Conservation (phyloP, 2,797 vertebrate species). For the Myotis pilosus region DNA sequence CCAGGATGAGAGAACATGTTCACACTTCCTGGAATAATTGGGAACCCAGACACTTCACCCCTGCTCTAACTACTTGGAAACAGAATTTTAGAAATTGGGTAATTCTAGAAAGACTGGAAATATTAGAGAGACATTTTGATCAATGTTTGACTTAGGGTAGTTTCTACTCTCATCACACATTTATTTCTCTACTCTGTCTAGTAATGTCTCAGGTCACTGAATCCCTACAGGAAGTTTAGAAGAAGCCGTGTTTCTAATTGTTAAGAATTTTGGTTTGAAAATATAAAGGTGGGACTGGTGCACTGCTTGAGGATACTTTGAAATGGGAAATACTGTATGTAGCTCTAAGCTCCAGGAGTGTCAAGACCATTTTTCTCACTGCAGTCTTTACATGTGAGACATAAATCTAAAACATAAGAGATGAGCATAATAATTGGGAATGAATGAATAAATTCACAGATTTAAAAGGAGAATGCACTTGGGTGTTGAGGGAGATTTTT, state of each 20-base stretch:
- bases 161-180: not conserved
- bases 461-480: not conserved
- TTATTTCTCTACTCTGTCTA: not conserved
- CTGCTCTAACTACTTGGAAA: not conserved
- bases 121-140: not conserved
- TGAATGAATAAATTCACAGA: not conserved
- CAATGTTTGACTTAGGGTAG: not conserved
- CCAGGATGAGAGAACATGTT: not conserved
- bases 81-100: not conserved
- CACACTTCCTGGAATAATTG: rapidly evolving
- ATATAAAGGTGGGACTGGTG: not conserved
- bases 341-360: not conserved
- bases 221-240: not conserved
- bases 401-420: not conserved
- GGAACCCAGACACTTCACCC: not conserved
- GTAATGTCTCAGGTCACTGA: not conserved
- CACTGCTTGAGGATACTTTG: not conserved
- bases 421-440: not conserved
- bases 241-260: not conserved
- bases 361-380: not conserved
- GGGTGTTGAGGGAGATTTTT: not conserved
- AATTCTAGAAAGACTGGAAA: not conserved
- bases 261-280: not conserved
- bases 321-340: not conserved
- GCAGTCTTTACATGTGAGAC: not conserved